Conservation (phyloP, 1,140 invertebrate species). For the Drosophila azteca region DNA sequence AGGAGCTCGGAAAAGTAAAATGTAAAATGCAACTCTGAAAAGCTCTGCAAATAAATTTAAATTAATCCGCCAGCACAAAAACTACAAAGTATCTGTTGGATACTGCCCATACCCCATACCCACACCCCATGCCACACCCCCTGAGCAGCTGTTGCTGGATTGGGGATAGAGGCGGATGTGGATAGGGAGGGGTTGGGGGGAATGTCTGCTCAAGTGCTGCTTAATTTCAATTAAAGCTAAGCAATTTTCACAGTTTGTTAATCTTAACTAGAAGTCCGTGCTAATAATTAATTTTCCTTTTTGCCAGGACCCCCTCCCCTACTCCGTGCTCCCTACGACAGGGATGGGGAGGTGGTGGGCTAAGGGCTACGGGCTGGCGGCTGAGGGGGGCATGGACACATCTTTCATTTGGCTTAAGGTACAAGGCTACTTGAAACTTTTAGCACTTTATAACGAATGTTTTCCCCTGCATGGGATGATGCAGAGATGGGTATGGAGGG, state of each 20-base stretch:
- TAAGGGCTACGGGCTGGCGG: no score
- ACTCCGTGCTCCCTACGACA: not conserved
- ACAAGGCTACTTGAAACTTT: slow-evolving; percentile 51
- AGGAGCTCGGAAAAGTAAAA: slow-evolving; percentile 18
- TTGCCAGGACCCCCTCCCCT: slow-evolving; percentile 32
- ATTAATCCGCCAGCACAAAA: slow-evolving; percentile 52
- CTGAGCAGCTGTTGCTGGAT: no score
- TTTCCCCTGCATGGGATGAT: slow-evolving; percentile 9
- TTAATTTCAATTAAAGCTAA: slow-evolving; percentile 67
- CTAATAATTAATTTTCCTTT: slow-evolving; percentile 67
- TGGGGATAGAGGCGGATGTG: not conserved
- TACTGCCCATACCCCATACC: no score
- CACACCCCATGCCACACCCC: no score
- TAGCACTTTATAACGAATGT: slow-evolving; percentile 61
- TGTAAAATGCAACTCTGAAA: slow-evolving; percentile 51
- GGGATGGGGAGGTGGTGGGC: not conserved
- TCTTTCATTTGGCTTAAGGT: slow-evolving; percentile 63
- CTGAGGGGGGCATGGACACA: not conserved
- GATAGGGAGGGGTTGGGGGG: not conserved
- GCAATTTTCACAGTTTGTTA: slow-evolving; percentile 69
- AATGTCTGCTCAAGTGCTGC: slow-evolving; percentile 49
- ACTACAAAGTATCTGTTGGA: slow-evolving; percentile 45
- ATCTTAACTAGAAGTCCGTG: slow-evolving; percentile 65
- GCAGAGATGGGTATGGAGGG: not conserved
- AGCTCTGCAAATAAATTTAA: slow-evolving; percentile 58